Conservation (phyloP, 2,113 vertebrate species). For the Vulpes vulpes region DNA sequence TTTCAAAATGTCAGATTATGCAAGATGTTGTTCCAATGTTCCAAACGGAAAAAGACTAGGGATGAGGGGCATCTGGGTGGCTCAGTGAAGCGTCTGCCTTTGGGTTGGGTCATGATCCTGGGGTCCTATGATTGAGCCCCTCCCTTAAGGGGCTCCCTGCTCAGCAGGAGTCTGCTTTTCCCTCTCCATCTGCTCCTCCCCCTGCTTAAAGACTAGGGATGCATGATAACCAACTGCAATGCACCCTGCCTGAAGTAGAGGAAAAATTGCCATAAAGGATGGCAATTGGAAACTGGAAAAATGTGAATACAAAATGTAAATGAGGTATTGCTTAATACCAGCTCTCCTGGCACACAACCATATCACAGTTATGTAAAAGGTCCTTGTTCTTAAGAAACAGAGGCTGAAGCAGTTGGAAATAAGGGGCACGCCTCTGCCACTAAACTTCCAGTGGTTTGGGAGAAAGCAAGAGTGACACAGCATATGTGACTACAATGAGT, state of each 20-base stretch:
- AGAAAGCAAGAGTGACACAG: accelerated
- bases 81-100: too few relatives aligned
- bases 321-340: background rate
- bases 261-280: background rate
- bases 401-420: accelerated
- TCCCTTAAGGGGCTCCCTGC: too few relatives aligned
- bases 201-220: too few relatives aligned
- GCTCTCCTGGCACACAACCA: background rate
- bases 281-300: accelerated
- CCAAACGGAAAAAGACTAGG: background rate
- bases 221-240: accelerated
- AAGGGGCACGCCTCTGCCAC: background rate
- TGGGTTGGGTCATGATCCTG: too few relatives aligned
- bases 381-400: background rate
- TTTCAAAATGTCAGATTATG: background rate
- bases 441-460: accelerated
- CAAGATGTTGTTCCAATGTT: background rate
- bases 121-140: too few relatives aligned
- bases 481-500: background rate
- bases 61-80: too few relatives aligned
- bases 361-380: background rate
- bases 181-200: too few relatives aligned
- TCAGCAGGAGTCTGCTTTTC: too few relatives aligned
- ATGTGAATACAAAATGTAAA: background rate
- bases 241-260: accelerated